Conservation (phyloP, 2,797 vertebrate genomes). For the Chelon auratus region DNA sequence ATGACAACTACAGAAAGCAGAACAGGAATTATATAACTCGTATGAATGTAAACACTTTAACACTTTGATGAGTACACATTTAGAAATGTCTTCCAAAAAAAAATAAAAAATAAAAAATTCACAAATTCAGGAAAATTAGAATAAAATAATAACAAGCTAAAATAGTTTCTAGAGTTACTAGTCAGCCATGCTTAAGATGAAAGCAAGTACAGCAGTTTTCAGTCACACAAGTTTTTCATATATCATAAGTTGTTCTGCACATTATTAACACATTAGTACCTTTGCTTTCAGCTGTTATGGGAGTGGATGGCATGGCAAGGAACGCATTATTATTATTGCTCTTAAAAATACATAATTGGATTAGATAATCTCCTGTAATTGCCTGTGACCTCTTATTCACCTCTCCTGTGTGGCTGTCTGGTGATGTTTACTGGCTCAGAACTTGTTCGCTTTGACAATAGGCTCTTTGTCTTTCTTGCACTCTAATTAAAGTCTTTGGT, state of each 20-base stretch:
- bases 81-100: constrained; percentile 38
- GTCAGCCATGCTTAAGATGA: constrained; percentile 41
- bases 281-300: constrained; percentile 9
- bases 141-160: constrained; percentile 18
- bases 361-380: constrained; percentile 31
- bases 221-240: constrained; percentile 39
- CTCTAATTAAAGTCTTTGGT: constrained; percentile 70
- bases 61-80: constrained; percentile 62
- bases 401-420: constrained; percentile 30
- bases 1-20: constrained; percentile 45
- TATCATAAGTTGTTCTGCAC: constrained; percentile 20
- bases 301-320: not conserved
- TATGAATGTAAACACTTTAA: constrained; percentile 81
- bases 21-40: constrained; percentile 45
- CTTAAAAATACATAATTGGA: constrained; percentile 14
- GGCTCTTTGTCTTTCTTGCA: constrained; percentile 51
- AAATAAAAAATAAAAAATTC: constrained; percentile 41
- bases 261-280: constrained; percentile 3
- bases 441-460: constrained; percentile 46
- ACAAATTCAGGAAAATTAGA: constrained; percentile 34
- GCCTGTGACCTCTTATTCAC: constrained; percentile 28
- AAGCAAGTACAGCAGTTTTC: constrained; percentile 71
- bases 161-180: constrained; percentile 24
- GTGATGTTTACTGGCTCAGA: constrained; percentile 58
- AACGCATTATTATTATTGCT: constrained; percentile 13